A percentile compares a stretch with the other conserved stretches of the same genome.
phyloP scores from a whole-genome alignment of 2,113 vertebrate genomes.

The Panurus biarmicus region DNA sequence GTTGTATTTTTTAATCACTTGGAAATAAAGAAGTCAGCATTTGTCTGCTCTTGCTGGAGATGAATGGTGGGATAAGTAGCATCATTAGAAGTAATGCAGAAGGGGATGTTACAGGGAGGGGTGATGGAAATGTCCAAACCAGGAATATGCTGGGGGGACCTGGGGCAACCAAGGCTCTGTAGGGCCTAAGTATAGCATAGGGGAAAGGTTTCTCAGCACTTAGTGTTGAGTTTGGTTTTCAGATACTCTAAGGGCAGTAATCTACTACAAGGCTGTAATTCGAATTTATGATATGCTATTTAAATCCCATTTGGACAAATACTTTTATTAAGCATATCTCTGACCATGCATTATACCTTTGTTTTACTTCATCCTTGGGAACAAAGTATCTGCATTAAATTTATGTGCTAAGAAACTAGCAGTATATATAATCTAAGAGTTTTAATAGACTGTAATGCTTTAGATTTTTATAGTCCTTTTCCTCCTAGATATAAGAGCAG shows the following conservation, averaged over 20 bases:
- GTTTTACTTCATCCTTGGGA: background rate
- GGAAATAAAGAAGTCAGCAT: background rate
- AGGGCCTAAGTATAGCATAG: rapidly evolving
- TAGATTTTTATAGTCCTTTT: background rate
- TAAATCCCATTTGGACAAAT: background rate
- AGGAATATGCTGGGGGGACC: background rate
- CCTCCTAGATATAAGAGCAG: background rate
- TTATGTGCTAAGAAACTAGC: background rate
- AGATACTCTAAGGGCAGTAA: background rate
- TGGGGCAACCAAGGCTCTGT: background rate
- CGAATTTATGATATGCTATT: background rate
- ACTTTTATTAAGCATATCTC: background rate
- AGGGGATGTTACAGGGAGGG: background rate
- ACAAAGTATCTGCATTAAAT: background rate
- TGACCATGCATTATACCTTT: background rate
- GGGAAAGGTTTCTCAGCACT: background rate
- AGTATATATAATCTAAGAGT: background rate
- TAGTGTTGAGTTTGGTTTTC: background rate
- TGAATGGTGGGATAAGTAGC: background rate
- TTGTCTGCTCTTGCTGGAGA: background rate
- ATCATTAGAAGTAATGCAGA: background rate
- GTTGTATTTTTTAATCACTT: background rate
- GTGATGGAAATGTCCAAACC: background rate
- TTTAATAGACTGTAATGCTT: background rate
- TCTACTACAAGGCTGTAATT: background rate